Evolutionary conservation across 2,797 vertebrate species (phyloP), one percentile per base, ranked within the genome.

Genomic region (Neoniphon sammara): DNA sequence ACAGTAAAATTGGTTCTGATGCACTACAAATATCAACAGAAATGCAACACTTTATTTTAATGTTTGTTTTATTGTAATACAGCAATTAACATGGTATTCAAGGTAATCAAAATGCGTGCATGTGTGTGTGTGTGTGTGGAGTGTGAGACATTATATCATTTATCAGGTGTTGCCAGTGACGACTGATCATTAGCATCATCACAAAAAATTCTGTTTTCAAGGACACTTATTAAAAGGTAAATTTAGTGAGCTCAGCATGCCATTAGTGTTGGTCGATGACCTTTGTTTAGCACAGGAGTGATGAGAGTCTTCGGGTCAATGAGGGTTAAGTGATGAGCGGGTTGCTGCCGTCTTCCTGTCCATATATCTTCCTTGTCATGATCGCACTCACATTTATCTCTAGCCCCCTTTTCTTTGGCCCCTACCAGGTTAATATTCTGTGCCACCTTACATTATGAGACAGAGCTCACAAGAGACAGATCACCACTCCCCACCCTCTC

Each of bases 261-360:
- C 12, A 4, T 66, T 42, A 27, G 18, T 61, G 36, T 31, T 25
- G 62, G 21, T 12, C 53, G 39, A 12, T 59, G 59, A 71, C 64
- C 73, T 75, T 57, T 44, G 25, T 61, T 58, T 46, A 66, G 47
- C 63, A 58, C 23, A n/a, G 25, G 34, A 44, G 36, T 59, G 71
- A 63, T 66, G 10, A 53, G 27, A 65, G 31, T 73, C 30, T 75
- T 56, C 56, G 56, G 80, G 80, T 78, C 70, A 81, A n/a, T 39
- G 52, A 7, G 50, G 73, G 75, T 84, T 79, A 73, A 84, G 65
- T 70, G 77, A 74, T 47, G 47, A 77, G 61, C 39, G 36, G 25
- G 31, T n/a, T 27, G 61, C 49, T 61, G 60, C 20, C 69, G 30
- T 83, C 67, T 67, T 60, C 65, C 42, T 65, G 39, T 67, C 75